Conservation (phyloP, 2,888 invertebrate genomes). For the Acronicta alni region DNA sequence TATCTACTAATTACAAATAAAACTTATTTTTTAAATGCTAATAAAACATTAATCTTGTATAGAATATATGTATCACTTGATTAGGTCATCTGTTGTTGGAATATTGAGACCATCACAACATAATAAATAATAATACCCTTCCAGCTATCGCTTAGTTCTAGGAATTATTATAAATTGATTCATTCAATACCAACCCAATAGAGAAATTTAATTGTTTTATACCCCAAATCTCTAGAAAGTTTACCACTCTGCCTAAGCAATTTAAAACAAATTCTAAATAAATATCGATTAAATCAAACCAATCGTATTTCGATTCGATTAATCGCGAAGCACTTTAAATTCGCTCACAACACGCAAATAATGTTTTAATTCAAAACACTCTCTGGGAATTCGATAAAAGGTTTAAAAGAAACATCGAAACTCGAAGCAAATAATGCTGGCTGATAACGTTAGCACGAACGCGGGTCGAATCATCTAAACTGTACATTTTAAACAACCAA, state of each 20-base stretch:
- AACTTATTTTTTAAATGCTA: too few species aligned
- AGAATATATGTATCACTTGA: too few species aligned
- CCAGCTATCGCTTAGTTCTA: neutral
- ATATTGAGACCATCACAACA: too few species aligned
- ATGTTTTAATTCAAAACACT: conserved; percentile 85
- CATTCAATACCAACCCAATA: neutral
- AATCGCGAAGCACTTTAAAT: conserved; percentile 80
- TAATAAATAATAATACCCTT: too few species aligned
- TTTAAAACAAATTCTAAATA: conserved; percentile 47
- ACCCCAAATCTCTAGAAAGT: conserved; percentile 2
- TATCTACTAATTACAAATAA: too few species aligned
- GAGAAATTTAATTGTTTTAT: neutral
- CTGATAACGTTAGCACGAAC: conserved; percentile 80
- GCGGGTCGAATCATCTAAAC: conserved; percentile 59
- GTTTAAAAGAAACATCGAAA: conserved; percentile 81
- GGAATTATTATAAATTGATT: neutral
- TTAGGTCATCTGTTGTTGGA: too few species aligned
- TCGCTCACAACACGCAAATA: conserved; percentile 79
- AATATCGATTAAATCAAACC: conserved; percentile 56
- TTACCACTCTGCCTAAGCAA: conserved; percentile 14
- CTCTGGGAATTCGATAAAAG: conserved; percentile 78
- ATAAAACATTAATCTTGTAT: too few species aligned
- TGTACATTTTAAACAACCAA: conserved; percentile 33
- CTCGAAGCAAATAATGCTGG: conserved; percentile 79
- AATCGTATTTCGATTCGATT: conserved; percentile 64